These are phyloP conservation scores for Babyrousa celebensis DNA, from an alignment of 2,797 vertebrate genomes.

Conservation along the genomic window DNA sequence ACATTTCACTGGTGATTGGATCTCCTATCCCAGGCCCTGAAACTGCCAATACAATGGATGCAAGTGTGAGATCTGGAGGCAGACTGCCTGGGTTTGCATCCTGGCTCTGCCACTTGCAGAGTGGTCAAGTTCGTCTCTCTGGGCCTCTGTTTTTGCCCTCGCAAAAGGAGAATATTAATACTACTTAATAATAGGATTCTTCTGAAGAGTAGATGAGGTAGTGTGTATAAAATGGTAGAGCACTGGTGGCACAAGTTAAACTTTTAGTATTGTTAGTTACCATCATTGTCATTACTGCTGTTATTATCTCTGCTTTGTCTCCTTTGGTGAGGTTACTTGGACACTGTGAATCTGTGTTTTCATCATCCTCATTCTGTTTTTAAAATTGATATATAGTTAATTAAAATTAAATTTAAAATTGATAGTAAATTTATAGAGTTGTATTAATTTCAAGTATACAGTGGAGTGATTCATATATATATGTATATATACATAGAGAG, in stretches of 20 bases:
- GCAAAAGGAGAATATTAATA: background rate
- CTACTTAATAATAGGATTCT: background rate
- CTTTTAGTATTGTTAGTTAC: background rate
- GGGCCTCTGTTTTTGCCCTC: background rate
- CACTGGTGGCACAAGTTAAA: background rate
- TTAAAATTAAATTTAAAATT: no score
- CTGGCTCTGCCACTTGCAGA: background rate
- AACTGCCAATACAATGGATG: background rate
- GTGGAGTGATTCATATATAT: background rate
- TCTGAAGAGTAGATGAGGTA: background rate
- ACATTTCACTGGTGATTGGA: background rate
- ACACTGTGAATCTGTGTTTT: background rate
- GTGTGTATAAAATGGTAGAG: background rate
- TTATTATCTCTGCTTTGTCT: background rate
- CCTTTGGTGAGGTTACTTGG: background rate
- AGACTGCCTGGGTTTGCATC: background rate
- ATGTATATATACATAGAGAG: background rate
- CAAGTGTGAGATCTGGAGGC: background rate
- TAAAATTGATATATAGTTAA: background rate
- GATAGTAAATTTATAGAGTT: no score
- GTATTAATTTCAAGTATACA: background rate
- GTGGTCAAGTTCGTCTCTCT: background rate
- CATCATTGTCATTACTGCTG: background rate
- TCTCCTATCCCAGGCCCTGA: background rate
- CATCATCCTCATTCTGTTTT: constrained; percentile 32